These are phyloP conservation scores for Tamias sibiricus DNA, from an alignment of 2,113 vertebrate genomes.

Conservation along the genomic window DNA sequence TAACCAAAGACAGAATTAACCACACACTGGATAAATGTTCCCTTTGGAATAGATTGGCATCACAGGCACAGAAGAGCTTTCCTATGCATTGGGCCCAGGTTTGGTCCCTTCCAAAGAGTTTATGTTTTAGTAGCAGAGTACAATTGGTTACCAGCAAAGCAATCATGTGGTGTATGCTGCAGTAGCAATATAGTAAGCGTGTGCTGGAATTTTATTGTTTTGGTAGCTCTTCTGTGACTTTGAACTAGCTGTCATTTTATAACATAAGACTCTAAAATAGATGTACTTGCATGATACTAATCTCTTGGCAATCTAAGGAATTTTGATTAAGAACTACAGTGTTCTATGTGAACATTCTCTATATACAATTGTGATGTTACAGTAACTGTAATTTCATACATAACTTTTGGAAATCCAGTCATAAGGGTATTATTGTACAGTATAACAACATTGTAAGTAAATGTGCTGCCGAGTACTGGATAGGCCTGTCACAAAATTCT, in stretches of 20 bases:
- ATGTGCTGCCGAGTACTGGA: background rate
- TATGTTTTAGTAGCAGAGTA: background rate
- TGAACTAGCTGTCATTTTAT: background rate
- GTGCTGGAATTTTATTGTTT: background rate
- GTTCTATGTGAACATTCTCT: background rate
- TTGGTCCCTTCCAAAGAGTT: conserved; percentile 1
- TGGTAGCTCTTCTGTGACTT: background rate
- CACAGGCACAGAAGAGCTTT: background rate
- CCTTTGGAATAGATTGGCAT: background rate
- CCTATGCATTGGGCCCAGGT: background rate
- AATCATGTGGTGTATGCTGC: background rate
- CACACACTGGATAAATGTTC: background rate
- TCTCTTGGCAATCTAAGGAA: background rate
- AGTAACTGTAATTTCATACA: background rate
- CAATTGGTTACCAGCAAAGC: background rate
- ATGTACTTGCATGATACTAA: background rate
- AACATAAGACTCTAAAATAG: background rate
- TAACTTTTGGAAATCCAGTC: background rate
- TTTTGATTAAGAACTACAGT: background rate
- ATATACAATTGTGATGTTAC: background rate
- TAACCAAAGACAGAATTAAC: background rate
- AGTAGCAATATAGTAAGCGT: no score
- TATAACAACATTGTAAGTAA: background rate
- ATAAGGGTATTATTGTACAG: background rate
- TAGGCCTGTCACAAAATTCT: background rate